Evolutionary conservation across 1,140 invertebrate genomes (phyloP).

Genomic region (Bacillus rossius): DNA sequence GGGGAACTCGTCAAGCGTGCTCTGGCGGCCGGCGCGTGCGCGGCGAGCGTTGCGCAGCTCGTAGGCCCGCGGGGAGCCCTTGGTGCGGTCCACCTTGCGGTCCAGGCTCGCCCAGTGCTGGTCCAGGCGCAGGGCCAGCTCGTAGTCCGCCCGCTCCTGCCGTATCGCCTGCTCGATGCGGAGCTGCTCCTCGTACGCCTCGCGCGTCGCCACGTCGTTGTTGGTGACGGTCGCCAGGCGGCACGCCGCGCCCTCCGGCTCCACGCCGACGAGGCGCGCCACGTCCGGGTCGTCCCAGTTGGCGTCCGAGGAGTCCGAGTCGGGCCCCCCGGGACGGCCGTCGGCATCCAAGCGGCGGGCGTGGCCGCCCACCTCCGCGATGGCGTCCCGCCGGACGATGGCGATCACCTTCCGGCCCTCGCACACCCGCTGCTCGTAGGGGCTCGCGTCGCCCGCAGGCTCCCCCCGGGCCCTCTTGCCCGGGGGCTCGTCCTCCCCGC

Average conservation of each 20-base stretch:
- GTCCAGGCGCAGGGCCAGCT: slow-evolving; percentile 1
- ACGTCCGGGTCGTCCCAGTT: neutral
- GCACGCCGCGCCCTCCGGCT: neutral
- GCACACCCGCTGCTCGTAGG: neutral
- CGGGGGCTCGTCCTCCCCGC: neutral
- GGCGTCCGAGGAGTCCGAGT: neutral
- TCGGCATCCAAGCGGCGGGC: neutral
- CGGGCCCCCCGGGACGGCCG: neutral
- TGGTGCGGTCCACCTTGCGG: slow-evolving; percentile 3
- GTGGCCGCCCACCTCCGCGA: neutral
- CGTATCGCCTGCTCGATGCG: neutral
- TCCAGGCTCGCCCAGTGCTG: neutral
- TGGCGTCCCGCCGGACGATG: neutral
- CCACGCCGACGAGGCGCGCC: neutral
- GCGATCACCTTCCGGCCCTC: neutral
- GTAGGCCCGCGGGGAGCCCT: neutral
- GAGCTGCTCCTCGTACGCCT: neutral
- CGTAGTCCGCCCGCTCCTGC: slow-evolving; percentile 8
- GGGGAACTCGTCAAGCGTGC: slow-evolving; percentile 2
- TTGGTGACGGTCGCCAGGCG: neutral
- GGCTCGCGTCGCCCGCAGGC: neutral
- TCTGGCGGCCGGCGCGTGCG: neutral
- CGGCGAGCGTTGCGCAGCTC: neutral
- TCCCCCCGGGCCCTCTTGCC: neutral
- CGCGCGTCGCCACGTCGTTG: neutral